Evolutionary conservation across 2,888 invertebrate species (phyloP), one percentile per base, ranked within the genome.

Genomic region (Vesta saturnalis): DNA sequence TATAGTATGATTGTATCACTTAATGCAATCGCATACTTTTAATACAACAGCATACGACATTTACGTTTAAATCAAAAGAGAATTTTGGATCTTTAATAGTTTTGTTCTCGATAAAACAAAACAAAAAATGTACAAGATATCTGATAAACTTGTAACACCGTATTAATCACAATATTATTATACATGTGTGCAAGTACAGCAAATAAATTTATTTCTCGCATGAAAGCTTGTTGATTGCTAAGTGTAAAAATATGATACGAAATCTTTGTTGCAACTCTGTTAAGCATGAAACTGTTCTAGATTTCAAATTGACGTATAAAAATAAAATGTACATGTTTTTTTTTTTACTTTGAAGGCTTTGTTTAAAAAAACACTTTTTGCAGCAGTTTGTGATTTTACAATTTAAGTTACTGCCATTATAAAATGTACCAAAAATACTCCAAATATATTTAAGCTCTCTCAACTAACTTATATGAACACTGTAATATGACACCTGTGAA

Each of bases 1-100:
- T 70, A 70, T 59, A 47, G 60, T 63, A 56, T 63, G 61, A 69
- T 69, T 61, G 39, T 70, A 68, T 68, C 68, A 47, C 64, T 66
- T 66, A 66, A 66, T 65, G 61, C 46, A 59, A 62, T 59, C 47
- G 47, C 39, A 14, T 59, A 70, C 63, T 62, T 66, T 66, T 63
- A 63, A 59, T 63, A 66, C 35, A 60, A 63, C 49, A n/a, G 43
- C 64, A 49, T 68, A 55, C 64, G 60, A 64, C 64, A 64, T 60
- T 61, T 67, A 67, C 52, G 19, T 35, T 18, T 57, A 49, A 55
- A 39, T 14, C 22, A 15, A 43, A 57, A 19, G 15, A 43, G 2
- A 18, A 18, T 49, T 49, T 49, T 3, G n/a, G 2, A 19, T 43
- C 43, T 2, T n/a, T n/a, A n/a, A n/a, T n/a, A 39, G 39, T n/a